These are phyloP conservation scores for Megalops atlanticus DNA, from an alignment of 2,113 vertebrate genomes.

Conservation along the genomic window DNA sequence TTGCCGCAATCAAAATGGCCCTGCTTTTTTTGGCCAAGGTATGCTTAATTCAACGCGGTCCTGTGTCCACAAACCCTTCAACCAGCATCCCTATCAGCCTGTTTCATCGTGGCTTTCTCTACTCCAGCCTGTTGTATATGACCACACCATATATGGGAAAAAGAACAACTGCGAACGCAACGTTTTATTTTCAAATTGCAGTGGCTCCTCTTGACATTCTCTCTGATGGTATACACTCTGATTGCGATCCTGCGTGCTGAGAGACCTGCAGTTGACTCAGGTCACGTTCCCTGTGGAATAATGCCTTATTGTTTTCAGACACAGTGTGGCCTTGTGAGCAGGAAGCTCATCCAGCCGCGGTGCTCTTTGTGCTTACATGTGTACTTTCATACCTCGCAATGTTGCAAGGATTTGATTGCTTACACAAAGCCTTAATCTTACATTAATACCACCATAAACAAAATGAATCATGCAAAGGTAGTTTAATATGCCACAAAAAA, in stretches of 20 bases:
- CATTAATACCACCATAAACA: not conserved
- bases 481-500: not conserved
- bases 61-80: conserved; percentile 27
- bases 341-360: not conserved
- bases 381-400: not conserved
- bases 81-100: conserved; percentile 22
- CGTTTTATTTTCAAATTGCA: not conserved
- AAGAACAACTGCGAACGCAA: not conserved
- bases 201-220: not conserved
- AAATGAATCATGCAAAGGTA: not conserved
- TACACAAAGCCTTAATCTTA: not conserved
- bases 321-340: not conserved
- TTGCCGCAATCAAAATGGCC: conserved; percentile 46
- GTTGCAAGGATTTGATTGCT: not conserved
- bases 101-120: conserved; percentile 17
- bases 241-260: not conserved
- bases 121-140: not conserved
- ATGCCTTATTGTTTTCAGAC: not conserved
- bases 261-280: not conserved
- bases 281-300: conserved; percentile 3
- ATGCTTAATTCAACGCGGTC: conserved; percentile 35
- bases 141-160: not conserved
- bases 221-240: not conserved
- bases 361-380: not conserved
- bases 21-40: conserved; percentile 17